These are phyloP conservation scores for Amphiprion percula DNA, from an alignment of 2,113 vertebrate genomes.

Conservation along the genomic window DNA sequence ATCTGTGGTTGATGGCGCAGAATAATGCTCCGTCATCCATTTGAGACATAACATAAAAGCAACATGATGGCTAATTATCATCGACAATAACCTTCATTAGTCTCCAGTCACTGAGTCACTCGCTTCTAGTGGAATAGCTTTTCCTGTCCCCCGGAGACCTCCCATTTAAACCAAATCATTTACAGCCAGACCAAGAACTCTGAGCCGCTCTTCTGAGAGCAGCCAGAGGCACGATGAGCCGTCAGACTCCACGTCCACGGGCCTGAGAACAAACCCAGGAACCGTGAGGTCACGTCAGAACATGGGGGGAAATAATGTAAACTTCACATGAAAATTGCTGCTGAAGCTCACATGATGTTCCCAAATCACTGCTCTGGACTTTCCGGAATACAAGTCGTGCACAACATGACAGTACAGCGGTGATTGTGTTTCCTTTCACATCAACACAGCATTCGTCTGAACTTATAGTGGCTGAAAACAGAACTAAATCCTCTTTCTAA, in stretches of 20 bases:
- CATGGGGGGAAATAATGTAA: too few relatives aligned
- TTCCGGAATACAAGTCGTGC: too few relatives aligned
- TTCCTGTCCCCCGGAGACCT: conserved; percentile 32
- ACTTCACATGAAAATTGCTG: too few relatives aligned
- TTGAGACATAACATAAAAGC: conserved; percentile 36
- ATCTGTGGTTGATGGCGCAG: conserved; percentile 23
- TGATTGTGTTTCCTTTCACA: too few relatives aligned
- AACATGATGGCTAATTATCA: conserved; percentile 57
- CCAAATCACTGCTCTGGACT: too few relatives aligned
- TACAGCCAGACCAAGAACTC: conserved; percentile 14
- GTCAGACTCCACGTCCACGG: not conserved
- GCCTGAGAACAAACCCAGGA: conserved; percentile 17
- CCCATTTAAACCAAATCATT: conserved; percentile 42
- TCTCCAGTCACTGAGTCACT: conserved; percentile 49
- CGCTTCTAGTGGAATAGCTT: conserved; percentile 38
- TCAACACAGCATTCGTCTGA: too few relatives aligned
- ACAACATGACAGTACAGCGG: too few relatives aligned
- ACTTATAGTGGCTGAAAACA: too few relatives aligned
- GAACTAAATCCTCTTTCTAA: too few relatives aligned
- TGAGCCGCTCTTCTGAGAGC: not conserved
- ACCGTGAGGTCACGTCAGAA: conserved; percentile 7
- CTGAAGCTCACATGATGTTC: too few relatives aligned
- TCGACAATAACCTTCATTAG: conserved; percentile 53
- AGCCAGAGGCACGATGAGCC: conserved; percentile 16
- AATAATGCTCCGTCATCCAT: conserved; percentile 40